Evolutionary conservation across 2,113 vertebrate genomes (phyloP), one percentile per base, ranked within the genome.

Genomic region (Albula glossodonta): DNA sequence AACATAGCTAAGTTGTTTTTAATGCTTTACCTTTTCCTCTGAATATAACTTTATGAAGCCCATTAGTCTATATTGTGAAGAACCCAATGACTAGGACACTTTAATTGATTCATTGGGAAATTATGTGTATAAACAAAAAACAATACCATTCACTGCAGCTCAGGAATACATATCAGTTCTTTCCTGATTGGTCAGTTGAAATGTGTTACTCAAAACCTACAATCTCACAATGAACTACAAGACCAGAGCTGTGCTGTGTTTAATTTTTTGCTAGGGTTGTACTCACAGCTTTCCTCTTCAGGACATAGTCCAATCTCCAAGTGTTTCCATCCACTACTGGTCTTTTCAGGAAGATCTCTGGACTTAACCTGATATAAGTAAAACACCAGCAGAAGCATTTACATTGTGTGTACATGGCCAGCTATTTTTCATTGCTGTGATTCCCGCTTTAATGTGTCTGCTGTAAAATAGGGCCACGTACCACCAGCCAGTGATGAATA

Each of bases 401-500:
- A 51, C 51, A 57, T 41, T 1, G 31, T 41, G 31, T 41, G 31
- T 41, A 41, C 31, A 41, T 41, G 31, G 31, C 31, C 31, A 1
- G 31, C 31, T 1, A 41, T 41, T 41, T 41, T 41, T 41, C 31
- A 41, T 41, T 41, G 31, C 60, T 19, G 2, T 4, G 17, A 8
- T 19, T 66, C 15, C 60, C 60, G 17, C 15, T 66, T 66, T 15
- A 66, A 25, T 31, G 19, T n/a, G 70, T 5, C 70, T n/a, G 5
- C 8, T 74, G n/a, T 74, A 25, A 8, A 19, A 77, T n/a, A 9
- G 57, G 31, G 52, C 85, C 87, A 77, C 84, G 41, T 91, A 92
- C 87, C 89, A 92, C 90, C 90, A 90, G 85, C 88, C 90, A 74
- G 90, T 89, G 89, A 92, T 92, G 86, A 91, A 91, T 83, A 92